Base-by-base conservation (phyloP, 2,113 vertebrate species). In the Pogonocichla stellata region DNA sequence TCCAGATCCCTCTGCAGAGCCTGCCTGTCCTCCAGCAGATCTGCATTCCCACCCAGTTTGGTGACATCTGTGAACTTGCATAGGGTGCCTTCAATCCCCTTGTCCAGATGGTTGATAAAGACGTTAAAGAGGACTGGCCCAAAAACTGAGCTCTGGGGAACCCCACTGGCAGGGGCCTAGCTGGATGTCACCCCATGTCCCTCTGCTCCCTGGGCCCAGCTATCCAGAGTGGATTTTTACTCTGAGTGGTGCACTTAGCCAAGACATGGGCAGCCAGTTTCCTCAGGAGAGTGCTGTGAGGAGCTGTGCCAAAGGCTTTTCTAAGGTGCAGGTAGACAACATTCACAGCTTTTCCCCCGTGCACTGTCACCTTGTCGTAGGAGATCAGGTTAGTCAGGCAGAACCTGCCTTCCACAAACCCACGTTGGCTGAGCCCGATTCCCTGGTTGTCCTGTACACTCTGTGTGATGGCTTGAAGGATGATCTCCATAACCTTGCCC, bases 191-290 rank as follows among this genome's bases (percentile, higher is more conserved):
- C 34, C 15, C 15, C 25, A 7, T 70, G 54, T 29, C 57, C 20
- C 36, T 38, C 10, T 12, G 12, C 2, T 42, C 10, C 36, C 54
- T 48, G 34, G 22, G 45, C 31, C 9, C 34, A 19, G 40, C 47
- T 22, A 42, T 54, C 40, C 23, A 14, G 14, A 26, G 18, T 23
- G 40, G 22, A 1, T 36, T 66, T 61, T 83, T 24, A 18, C 48
- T 60, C 3, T 1, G 6, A 43, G 16, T 19, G 18, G 5, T 47
- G 10, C 5, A 4, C 15, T 33, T 33, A 9, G 9, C 14, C 19
- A 33, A n/a, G 53, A 19, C 6, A 6, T 12, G 31, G 50, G 12
- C 58, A 61, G 19, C 26, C 40, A 38, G 9, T 26, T 61, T 56
- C 23, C 38, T 12, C 28, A 38, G 40, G 48, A 47, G 42, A 42